These are phyloP conservation scores for Egretta garzetta DNA, from an alignment of 2,113 vertebrate genomes.

Conservation along the genomic window DNA sequence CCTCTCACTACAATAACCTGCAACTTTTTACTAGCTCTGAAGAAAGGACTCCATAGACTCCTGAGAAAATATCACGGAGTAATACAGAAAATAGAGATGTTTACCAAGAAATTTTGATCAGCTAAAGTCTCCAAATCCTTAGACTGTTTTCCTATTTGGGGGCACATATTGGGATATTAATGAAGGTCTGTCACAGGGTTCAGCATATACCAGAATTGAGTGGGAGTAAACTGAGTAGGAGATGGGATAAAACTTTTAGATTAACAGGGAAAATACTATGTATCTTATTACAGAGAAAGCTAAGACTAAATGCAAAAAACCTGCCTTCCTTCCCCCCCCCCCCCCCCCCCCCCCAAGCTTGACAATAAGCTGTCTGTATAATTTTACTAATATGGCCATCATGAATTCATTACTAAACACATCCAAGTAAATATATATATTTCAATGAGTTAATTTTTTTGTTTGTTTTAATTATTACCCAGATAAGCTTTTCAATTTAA, in stretches of 20 bases:
- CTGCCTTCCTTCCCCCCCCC: neutral
- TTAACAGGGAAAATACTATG: neutral
- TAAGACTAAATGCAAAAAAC: neutral
- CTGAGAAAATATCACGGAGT: neutral
- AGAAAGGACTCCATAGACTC: neutral
- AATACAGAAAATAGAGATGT: neutral
- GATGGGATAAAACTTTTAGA: neutral
- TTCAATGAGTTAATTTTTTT: neutral
- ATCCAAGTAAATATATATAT: neutral
- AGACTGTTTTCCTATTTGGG: neutral
- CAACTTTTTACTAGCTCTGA: neutral
- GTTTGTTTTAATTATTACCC: neutral
- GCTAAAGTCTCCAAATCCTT: neutral
- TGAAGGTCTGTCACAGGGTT: neutral
- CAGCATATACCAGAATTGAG: neutral
- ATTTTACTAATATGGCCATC: neutral
- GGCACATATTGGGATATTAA: neutral
- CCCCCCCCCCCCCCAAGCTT: rapidly evolving
- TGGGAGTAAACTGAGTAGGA: neutral
- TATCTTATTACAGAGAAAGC: neutral
- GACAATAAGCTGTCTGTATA: neutral
- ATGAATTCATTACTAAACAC: neutral
- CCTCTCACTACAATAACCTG: neutral
- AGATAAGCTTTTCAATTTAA: neutral
- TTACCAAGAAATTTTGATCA: neutral